Conservation (phyloP, 2,113 vertebrate genomes). For the Pygoscelis adeliae region DNA sequence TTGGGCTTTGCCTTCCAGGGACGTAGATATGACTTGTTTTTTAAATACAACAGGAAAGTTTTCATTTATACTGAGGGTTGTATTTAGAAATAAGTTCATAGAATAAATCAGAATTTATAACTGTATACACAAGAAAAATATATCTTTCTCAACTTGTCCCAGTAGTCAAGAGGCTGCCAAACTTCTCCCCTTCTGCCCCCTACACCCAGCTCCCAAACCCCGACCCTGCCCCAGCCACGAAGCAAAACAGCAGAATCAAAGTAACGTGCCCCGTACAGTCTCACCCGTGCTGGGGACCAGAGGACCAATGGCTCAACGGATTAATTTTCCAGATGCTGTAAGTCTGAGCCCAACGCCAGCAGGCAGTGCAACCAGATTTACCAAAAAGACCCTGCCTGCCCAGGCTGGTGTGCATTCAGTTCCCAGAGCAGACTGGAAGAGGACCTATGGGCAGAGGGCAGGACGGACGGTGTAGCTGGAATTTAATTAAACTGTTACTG, state of each 20-base stretch:
- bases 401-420: not conserved
- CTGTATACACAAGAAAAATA: not conserved
- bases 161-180: not conserved
- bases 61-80: not conserved
- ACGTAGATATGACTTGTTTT: not conserved
- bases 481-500: not conserved
- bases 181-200: not conserved
- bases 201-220: not conserved
- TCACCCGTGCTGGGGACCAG: not conserved
- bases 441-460: not conserved
- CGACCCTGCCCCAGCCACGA: accelerated
- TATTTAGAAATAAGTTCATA: not conserved
- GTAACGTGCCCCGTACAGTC: accelerated
- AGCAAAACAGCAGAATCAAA: not conserved
- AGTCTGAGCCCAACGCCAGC: not conserved
- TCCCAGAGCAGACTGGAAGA: not conserved
- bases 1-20: not conserved
- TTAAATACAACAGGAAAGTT: not conserved
- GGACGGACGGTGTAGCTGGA: not conserved
- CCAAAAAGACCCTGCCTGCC: no score
- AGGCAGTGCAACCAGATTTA: not conserved
- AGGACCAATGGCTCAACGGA: not conserved
- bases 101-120: not conserved
- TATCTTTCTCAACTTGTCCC: not conserved
- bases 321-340: not conserved